Base-by-base conservation (phyloP, 2,797 vertebrate genomes). In the Catharus ustulatus region DNA sequence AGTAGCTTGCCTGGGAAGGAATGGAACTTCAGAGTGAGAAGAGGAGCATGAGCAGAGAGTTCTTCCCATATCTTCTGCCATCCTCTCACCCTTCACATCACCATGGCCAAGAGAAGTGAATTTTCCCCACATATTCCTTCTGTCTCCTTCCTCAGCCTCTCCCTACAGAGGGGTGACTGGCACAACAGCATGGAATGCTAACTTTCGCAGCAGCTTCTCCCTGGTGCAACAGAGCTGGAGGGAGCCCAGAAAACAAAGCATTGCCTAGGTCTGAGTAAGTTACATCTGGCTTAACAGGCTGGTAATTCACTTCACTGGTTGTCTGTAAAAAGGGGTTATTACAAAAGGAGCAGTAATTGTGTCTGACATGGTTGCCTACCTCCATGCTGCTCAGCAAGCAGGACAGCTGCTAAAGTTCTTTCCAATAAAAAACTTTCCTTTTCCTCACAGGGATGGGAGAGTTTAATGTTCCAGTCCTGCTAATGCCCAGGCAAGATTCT, bases 371-470 rank as follows among this genome's bases (percentile, higher is more conserved):
- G 40, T 72, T 93, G 62, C 80, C 67, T 84, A 86, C 66, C 40
- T 59, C 62, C 89, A 63, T 61, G 54, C 66, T 94, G 85, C 61
- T 91, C 94, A 91, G 54, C 6, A 9, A 93, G 46, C 40, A 66
- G 46, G 40, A 84, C 11, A 46, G 55, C 85, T 96, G 94, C 92
- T 89, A 10, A 93, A 89, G 90, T 92, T 96, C 85, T 73, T 82
- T 74, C n/a, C 2, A 1, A 83, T 71, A 82, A n/a, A n/a, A 63
- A 84, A 77, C 14, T 45, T 64, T 58, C 27, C 29, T 74, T 68
- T 40, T 58, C 32, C 40, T 82, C 24, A 26, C 80, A 80, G 16
- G 17, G 13, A 71, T 40, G 26, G 54, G 22, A 26, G 40, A 91
- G 20, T 40, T 93, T 57, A 43, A 67, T 89, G 82, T 74, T 87